A percentile compares a stretch with the other conserved stretches of the same genome.
Evolutionary conservation across 2,888 invertebrate genomes (phyloP).

Genomic region (Drosophila tanythrix): DNA sequence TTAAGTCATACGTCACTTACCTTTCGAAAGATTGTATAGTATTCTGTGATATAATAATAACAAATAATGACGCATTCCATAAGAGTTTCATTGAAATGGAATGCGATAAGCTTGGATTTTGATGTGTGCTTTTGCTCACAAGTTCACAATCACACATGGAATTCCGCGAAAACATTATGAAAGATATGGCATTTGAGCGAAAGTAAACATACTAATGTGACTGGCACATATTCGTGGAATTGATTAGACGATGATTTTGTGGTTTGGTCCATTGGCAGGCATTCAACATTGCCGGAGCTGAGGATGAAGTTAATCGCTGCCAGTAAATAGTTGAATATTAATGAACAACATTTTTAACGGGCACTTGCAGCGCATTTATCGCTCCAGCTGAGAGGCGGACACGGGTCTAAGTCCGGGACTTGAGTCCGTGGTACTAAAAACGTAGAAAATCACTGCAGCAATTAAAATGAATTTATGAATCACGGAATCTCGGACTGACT

Average conservation of each 20-base stretch:
- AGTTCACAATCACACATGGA: neutral
- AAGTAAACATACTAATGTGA: neutral
- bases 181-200: neutral
- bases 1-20: no score
- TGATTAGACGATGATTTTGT: conserved; percentile 9
- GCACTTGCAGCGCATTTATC: conserved; percentile 71
- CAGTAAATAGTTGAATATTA: conserved; percentile 78
- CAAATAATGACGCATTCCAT: no score
- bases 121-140: neutral
- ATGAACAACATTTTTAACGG: conserved; percentile 70
- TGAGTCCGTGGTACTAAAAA: conserved; percentile 50
- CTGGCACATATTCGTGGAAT: conserved; percentile 3
- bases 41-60: no score
- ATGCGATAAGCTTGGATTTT: neutral
- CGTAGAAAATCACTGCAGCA: conserved; percentile 76
- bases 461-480: conserved; percentile 80
- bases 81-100: neutral
- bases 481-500: conserved; percentile 53
- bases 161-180: neutral
- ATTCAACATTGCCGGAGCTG: conserved; percentile 1
- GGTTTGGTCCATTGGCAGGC: neutral
- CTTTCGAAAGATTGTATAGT: no score
- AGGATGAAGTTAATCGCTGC: conserved; percentile 38
- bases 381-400: conserved; percentile 28
- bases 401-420: conserved; percentile 53